A percentile compares a stretch with the other conserved stretches of the same genome.
These are phyloP conservation scores for Drosophila ercepeae DNA, from an alignment of 1,140 invertebrate species.

Conservation along the genomic window DNA sequence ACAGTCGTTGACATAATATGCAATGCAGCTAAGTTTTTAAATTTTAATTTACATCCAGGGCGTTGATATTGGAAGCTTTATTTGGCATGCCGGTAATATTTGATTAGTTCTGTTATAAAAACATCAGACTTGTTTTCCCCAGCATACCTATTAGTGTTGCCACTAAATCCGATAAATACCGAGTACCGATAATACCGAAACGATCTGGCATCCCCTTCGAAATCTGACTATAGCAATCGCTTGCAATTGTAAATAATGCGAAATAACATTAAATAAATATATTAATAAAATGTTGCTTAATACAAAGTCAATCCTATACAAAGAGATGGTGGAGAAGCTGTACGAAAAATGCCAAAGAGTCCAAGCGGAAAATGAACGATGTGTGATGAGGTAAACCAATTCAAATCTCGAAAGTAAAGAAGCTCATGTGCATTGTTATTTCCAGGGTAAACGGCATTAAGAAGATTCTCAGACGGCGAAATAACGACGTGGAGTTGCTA, in stretches of 20 bases:
- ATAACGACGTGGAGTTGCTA: constrained; percentile 65
- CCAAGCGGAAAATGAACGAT: constrained; percentile 77
- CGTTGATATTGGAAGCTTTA: constrained; percentile 1
- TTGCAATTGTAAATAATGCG: not conserved
- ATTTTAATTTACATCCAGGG: not conserved
- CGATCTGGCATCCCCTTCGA: not conserved
- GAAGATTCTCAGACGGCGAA: constrained; percentile 63
- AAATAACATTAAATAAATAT: constrained; percentile 1
- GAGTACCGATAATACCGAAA: not conserved
- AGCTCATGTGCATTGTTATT: not conserved
- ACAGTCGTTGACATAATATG: constrained; percentile 21
- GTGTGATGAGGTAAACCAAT: constrained; percentile 70
- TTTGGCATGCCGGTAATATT: constrained; percentile 17
- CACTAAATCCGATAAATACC: too few species aligned
- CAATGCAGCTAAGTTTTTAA: not conserved
- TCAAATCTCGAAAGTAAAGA: not conserved
- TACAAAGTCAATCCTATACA: constrained; percentile 59
- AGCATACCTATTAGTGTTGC: not conserved
- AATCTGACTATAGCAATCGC: not conserved
- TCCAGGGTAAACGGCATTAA: constrained; percentile 72
- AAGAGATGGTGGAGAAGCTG: constrained; percentile 69
- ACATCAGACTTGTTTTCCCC: constrained; percentile 1
- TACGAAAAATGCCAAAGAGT: constrained; percentile 68
- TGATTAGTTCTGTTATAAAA: not conserved
- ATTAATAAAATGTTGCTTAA: constrained; percentile 43